Evolutionary conservation across 2,797 vertebrate species (phyloP).

Genomic region (Gambelia wislizenii): DNA sequence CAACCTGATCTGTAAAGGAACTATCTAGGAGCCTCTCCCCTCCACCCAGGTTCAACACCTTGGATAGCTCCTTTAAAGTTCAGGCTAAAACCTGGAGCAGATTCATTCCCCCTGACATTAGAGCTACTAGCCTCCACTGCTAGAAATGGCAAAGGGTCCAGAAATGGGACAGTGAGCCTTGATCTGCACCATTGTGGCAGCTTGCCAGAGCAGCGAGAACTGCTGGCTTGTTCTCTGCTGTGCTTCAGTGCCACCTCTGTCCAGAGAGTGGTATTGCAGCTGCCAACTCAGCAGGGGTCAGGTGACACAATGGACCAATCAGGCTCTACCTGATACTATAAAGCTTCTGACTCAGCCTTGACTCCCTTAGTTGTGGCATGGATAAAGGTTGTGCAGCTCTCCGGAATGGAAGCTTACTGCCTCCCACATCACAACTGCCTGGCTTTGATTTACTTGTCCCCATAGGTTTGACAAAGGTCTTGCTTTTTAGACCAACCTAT

Average conservation of each 20-base stretch:
- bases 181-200: background rate
- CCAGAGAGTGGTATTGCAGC: background rate
- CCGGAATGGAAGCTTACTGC: too few relatives aligned
- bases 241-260: background rate
- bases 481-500: background rate
- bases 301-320: too few relatives aligned
- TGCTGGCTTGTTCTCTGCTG: too few relatives aligned
- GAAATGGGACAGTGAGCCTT: background rate
- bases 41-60: too few relatives aligned
- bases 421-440: background rate
- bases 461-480: fast-evolving
- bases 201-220: background rate
- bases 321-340: background rate
- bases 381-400: background rate
- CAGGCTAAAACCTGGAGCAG: too few relatives aligned
- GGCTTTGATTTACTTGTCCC: background rate
- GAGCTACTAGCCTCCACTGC: too few relatives aligned
- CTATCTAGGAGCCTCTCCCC: too few relatives aligned
- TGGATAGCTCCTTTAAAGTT: too few relatives aligned
- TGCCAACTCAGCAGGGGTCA: background rate
- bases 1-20: too few relatives aligned
- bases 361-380: background rate
- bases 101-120: too few relatives aligned
- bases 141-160: background rate
- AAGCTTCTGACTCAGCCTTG: background rate